Evolutionary conservation across 2,888 invertebrate genomes (phyloP), one percentile per base, ranked within the genome.

Genomic region (Sarcophaga rosellei): DNA sequence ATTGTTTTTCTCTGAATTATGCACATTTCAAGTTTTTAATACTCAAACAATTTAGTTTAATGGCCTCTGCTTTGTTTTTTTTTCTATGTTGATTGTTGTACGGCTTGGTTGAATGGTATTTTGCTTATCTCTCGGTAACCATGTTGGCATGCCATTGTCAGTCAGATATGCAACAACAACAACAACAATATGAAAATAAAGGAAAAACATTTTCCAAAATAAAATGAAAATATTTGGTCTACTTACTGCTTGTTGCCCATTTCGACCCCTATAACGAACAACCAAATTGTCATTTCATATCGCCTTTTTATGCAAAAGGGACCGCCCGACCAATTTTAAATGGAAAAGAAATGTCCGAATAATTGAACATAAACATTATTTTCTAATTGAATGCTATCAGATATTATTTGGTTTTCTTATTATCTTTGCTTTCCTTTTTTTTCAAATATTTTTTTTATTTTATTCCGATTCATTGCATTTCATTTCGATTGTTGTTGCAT

Each of bases 281-380:
- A 57, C 57, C 15, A 78, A 17, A 25, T 15, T 45, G 61, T 45
- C 44, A 70, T 63, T n/a, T 57, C 69, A 61, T 78, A 73, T 74
- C 35, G 68, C 35, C 62, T 57, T 53, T 62, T 44, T 63, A 53
- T 53, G 73, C 65, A 80, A 73, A 81, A 81, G 23, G 57, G 25
- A 61, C 61, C 20, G 17, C 5, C 17, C n/a, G 45, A 47, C 53
- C 12, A 3, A 15, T 35, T 53, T 63, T 5, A 23, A 74, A 61
- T 59, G 53, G 65, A 5, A 61, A 68, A 68, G 69, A 61, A 68
- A 80, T 86, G 76, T 86, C 80, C 61, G 77, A 74, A 76, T 86
- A 86, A 86, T 86, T 86, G 77, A 83, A 86, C 86, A 81, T 86
- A 83, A 83, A 86, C 83, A 83, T 83, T 83, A 61, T 44, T 74